phyloP scores from a whole-genome alignment of 2,888 invertebrate genomes.

The Ochlodes sylvanus region DNA sequence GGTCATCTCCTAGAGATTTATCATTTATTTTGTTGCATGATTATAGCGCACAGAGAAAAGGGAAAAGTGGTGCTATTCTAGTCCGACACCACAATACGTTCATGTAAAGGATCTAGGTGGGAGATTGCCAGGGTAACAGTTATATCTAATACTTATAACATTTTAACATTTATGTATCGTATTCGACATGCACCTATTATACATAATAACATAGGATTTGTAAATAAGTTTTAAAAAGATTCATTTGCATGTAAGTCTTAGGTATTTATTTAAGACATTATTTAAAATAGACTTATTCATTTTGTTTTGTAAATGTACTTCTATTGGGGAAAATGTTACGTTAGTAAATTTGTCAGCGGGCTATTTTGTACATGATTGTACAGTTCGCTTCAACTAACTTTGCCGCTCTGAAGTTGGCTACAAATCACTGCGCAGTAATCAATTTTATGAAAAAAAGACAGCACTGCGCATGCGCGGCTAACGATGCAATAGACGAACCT shows the following conservation, averaged over 20 bases:
- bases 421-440: too few relatives aligned
- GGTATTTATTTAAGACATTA: constrained; percentile 30
- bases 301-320: constrained; percentile 32
- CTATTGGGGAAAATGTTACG: constrained; percentile 29
- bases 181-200: constrained; percentile 32
- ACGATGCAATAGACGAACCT: too few relatives aligned
- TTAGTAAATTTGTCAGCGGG: neutral
- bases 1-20: too few relatives aligned
- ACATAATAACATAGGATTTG: constrained; percentile 29
- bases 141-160: neutral
- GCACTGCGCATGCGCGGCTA: too few relatives aligned
- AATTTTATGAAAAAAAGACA: too few relatives aligned
- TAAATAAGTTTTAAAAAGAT: constrained; percentile 24
- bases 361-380: too few relatives aligned
- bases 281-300: constrained; percentile 20
- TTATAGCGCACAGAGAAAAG: too few relatives aligned
- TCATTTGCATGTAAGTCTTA: constrained; percentile 21
- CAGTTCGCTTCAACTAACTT: too few relatives aligned
- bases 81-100: too few relatives aligned
- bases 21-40: too few relatives aligned
- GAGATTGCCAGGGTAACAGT: neutral
- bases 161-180: constrained; percentile 8
- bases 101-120: neutral
- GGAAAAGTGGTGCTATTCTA: too few relatives aligned
- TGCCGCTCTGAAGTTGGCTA: too few relatives aligned